Conservation (phyloP, 2,888 invertebrate species). For the Hemithea aestivaria region DNA sequence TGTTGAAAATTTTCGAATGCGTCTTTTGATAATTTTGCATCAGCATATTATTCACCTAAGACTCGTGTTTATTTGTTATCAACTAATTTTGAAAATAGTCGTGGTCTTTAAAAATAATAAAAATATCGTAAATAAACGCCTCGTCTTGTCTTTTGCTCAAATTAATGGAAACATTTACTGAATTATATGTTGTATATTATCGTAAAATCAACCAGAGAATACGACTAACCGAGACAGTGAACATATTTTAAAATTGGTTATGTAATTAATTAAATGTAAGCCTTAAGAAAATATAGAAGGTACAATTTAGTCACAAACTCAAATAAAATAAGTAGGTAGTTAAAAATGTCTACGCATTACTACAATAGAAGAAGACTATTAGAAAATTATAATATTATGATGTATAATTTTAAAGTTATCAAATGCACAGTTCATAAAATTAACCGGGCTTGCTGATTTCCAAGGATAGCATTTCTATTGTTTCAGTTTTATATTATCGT, state of each 20-base stretch:
- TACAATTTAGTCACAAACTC: no score
- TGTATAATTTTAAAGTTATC: no score
- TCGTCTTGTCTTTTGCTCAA: background rate
- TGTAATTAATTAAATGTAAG: no score
- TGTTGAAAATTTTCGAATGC: slow-evolving; percentile 73
- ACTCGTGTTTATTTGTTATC: background rate
- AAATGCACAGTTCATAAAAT: no score
- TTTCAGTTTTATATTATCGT: no score
- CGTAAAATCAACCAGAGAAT: slow-evolving; percentile 3
- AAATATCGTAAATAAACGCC: slow-evolving; percentile 3
- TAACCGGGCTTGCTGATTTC: no score
- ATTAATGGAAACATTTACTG: slow-evolving; percentile 7
- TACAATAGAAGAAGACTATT: no score
- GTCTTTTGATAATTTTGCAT: slow-evolving; percentile 29
- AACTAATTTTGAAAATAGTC: background rate
- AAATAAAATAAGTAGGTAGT: no score
- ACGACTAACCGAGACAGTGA: background rate
- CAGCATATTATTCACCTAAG: background rate
- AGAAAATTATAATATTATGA: no score
- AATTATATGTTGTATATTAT: slow-evolving; percentile 2
- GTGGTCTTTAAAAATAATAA: background rate
- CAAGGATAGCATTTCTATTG: no score
- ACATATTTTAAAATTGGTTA: background rate
- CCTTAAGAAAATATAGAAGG: no score
- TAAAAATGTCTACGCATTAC: no score